phyloP scores from a whole-genome alignment of 2,888 invertebrate genomes.

The Anticlea derivata region DNA sequence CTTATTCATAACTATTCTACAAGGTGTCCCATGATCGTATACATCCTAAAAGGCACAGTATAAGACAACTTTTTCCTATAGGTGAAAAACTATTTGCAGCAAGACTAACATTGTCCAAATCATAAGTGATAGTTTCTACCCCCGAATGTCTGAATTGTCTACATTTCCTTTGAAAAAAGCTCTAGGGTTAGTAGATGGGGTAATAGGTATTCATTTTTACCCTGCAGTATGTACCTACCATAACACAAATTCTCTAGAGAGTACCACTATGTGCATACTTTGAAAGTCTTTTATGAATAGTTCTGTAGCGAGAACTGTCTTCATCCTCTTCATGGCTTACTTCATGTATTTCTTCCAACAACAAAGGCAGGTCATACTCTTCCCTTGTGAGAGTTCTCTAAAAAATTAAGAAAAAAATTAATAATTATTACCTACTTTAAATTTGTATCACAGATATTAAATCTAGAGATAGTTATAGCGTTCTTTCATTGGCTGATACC shows the following conservation, averaged over 20 bases:
- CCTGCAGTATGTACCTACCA: background rate
- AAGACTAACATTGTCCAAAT: too few relatives aligned
- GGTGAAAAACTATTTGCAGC: too few relatives aligned
- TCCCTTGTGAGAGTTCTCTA: conserved; percentile 60
- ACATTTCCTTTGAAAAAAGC: too few relatives aligned
- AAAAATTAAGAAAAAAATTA: conserved; percentile 46
- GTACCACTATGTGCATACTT: conserved; percentile 70
- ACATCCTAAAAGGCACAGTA: background rate
- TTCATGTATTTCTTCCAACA: conserved; percentile 73
- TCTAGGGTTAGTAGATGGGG: too few relatives aligned
- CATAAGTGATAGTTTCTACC: too few relatives aligned
- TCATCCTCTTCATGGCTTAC: conserved; percentile 72
- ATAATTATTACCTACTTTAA: too few relatives aligned
- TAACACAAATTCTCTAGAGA: background rate
- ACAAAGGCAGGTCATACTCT: conserved; percentile 64
- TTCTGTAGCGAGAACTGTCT: conserved; percentile 56
- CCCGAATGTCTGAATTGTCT: too few relatives aligned
- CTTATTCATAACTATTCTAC: background rate
- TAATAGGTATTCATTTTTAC: too few relatives aligned
- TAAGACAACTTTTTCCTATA: too few relatives aligned
- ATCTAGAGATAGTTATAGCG: too few relatives aligned
- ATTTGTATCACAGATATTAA: too few relatives aligned
- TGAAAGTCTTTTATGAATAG: conserved; percentile 55
- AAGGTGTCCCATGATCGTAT: background rate
- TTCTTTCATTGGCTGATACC: too few relatives aligned